These are phyloP conservation scores for Rana temporaria DNA, from an alignment of 2,113 vertebrate genomes.

Conservation along the genomic window DNA sequence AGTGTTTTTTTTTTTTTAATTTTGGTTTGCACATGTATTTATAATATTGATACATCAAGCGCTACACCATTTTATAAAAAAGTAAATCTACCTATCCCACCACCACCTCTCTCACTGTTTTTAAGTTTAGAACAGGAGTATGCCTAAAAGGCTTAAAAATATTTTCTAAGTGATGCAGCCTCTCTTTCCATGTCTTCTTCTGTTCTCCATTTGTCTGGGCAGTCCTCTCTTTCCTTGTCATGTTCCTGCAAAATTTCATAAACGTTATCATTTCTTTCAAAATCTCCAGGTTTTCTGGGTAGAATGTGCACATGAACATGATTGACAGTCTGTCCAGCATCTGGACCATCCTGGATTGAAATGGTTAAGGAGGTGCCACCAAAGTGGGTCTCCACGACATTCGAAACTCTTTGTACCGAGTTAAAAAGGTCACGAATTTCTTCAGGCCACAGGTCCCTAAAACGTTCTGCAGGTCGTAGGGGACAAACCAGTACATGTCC, in stretches of 20 bases:
- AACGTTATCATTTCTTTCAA: constrained; percentile 81
- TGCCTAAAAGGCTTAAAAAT: constrained; percentile 2
- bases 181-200: constrained; percentile 49
- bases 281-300: constrained; percentile 82
- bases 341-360: constrained; percentile 77
- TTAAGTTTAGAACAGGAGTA: too few relatives aligned
- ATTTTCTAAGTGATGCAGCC: constrained; percentile 33
- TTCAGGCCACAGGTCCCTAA: constrained; percentile 81
- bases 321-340: constrained; percentile 66
- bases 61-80: too few relatives aligned
- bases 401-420: constrained; percentile 79
- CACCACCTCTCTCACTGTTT: too few relatives aligned
- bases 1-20: too few relatives aligned
- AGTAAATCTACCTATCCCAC: too few relatives aligned
- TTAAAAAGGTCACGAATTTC: constrained; percentile 86
- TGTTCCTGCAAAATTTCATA: constrained; percentile 77
- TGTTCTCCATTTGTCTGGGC: constrained; percentile 37
- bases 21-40: too few relatives aligned
- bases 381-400: constrained; percentile 85
- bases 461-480: constrained; percentile 81
- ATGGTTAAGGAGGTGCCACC: constrained; percentile 85
- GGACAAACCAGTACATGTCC: constrained; percentile 90
- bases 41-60: too few relatives aligned
- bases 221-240: constrained; percentile 25
- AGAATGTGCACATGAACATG: constrained; percentile 89